Percentiles rank a stretch among this genome's conserved stretches.
Evolutionary conservation across 2,797 vertebrate species (phyloP).

Genomic region (Sebastes matsubarae): DNA sequence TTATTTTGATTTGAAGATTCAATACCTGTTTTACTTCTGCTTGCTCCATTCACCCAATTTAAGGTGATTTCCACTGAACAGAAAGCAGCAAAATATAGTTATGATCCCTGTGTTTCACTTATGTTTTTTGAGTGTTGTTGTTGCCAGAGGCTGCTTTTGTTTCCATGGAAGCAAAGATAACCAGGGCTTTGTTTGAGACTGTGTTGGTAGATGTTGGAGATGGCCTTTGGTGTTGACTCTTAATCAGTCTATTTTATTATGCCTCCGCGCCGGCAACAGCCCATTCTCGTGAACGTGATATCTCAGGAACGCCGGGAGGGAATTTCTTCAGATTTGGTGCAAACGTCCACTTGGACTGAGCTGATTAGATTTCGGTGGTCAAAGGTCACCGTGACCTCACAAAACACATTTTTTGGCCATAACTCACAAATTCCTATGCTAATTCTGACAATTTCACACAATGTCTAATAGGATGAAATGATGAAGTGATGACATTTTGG

Average conservation of each 20-base stretch:
- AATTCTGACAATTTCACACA: not conserved
- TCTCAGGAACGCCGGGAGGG: not conserved
- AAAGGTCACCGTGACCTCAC: not conserved
- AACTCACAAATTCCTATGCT: not conserved
- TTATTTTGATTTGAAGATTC: not conserved
- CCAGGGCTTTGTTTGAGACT: conserved; percentile 18
- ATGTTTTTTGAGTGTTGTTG: not conserved
- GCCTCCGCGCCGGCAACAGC: not conserved
- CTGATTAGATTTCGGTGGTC: not conserved
- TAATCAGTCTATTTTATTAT: conserved; percentile 7
- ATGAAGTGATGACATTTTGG: not conserved
- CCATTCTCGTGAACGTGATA: not conserved
- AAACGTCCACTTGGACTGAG: not conserved
- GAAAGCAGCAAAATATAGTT: not conserved
- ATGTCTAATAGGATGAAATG: not conserved
- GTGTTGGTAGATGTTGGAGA: conserved; percentile 6
- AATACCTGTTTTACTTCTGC: not conserved
- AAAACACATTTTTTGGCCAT: not conserved
- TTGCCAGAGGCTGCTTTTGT: conserved; percentile 36
- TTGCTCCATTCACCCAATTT: not conserved
- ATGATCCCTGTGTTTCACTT: not conserved
- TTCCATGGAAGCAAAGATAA: conserved; percentile 39
- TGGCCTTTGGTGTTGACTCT: conserved; percentile 1
- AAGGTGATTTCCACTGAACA: not conserved
- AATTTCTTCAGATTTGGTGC: not conserved